These are phyloP conservation scores for Caenorhabditis inopinata DNA, from an alignment of 1,140 invertebrate species.

Conservation along the genomic window DNA sequence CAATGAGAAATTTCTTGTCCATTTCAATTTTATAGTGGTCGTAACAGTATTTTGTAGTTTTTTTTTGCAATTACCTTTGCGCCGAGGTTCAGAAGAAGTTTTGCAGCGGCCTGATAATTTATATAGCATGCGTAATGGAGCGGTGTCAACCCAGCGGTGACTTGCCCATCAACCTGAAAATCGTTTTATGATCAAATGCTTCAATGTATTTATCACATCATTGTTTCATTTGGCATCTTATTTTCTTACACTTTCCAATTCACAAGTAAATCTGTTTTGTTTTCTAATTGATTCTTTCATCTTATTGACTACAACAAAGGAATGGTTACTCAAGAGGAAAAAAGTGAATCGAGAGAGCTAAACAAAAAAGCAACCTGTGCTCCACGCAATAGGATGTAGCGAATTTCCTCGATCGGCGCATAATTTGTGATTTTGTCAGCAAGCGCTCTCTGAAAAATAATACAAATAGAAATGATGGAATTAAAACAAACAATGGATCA, in stretches of 20 bases:
- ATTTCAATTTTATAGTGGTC: not conserved
- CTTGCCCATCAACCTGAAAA: constrained; percentile 67
- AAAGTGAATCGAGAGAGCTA: not conserved
- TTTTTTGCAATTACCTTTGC: constrained; percentile 56
- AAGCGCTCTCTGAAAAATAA: constrained; percentile 75
- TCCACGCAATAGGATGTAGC: constrained; percentile 80
- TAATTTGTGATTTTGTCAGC: constrained; percentile 85
- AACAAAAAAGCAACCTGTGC: constrained; percentile 72
- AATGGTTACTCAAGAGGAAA: constrained; percentile 7
- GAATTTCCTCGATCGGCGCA: constrained; percentile 81
- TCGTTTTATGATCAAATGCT: not conserved
- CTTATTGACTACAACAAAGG: not conserved
- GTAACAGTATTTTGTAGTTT: not conserved
- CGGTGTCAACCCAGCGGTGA: constrained; percentile 73
- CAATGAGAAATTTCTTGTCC: not conserved
- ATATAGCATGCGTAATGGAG: constrained; percentile 90
- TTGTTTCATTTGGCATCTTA: not conserved
- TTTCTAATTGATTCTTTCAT: too few species aligned
- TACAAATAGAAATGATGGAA: too few species aligned
- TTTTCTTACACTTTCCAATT: not conserved
- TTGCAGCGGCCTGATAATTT: constrained; percentile 77
- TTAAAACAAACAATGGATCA: too few species aligned
- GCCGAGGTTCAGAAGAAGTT: constrained; percentile 67
- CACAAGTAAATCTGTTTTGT: too few species aligned
- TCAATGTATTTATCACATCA: not conserved